Conservation (phyloP, 2,888 invertebrate genomes). For the Megalurothrips usitatus region DNA sequence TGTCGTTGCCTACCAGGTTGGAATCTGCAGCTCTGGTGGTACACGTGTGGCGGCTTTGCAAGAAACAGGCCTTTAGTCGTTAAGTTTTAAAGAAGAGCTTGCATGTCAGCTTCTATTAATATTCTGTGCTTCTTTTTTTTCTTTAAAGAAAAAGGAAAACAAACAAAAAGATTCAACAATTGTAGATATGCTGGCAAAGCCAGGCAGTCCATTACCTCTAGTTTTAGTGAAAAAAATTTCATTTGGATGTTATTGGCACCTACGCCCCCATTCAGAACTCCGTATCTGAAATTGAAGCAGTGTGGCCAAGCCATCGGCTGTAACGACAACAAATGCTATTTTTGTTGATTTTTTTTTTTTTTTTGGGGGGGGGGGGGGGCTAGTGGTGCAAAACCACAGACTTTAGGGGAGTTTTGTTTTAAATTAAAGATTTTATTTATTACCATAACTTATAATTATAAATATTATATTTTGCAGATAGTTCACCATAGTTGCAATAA, state of each 20-base stretch:
- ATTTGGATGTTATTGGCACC: neutral
- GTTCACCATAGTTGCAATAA: neutral
- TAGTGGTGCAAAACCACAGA: neutral
- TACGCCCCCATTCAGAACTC: no score
- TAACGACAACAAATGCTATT: neutral
- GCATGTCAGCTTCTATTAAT: neutral
- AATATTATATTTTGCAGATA: neutral
- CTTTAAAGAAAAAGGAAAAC: neutral
- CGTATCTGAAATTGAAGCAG: neutral
- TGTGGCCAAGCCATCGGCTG: neutral
- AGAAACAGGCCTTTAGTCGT: neutral
- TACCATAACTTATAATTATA: neutral
- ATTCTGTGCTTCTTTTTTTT: neutral
- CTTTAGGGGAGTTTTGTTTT: neutral
- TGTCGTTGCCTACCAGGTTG: constrained; percentile 74
- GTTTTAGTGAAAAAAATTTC: neutral
- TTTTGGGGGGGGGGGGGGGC: no score
- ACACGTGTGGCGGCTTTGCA: neutral
- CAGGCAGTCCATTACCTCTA: neutral
- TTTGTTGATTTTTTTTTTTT: neutral
- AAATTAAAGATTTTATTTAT: neutral
- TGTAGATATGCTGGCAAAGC: no score
- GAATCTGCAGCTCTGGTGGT: constrained; percentile 40
- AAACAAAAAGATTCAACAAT: no score
- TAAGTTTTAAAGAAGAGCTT: neutral